Conservation (phyloP, 1,140 invertebrate species). For the Asobara japonica region DNA sequence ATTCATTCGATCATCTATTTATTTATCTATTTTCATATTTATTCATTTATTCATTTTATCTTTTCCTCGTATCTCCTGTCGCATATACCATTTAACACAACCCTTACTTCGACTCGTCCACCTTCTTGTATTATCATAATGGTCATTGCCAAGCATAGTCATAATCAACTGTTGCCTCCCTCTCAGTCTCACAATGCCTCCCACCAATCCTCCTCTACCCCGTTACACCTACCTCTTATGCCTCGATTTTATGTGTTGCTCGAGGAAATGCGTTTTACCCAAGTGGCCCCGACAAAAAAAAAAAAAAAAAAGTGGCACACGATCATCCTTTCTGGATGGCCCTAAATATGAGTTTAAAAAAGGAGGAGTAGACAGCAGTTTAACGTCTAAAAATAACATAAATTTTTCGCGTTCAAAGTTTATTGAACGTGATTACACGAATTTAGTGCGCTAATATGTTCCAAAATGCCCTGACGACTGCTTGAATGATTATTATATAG, state of each 20-base stretch:
- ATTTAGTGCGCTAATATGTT: conserved; percentile 9
- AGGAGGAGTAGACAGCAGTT: background rate
- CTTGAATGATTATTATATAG: background rate
- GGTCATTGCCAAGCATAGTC: conserved; percentile 3
- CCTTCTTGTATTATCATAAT: conserved; percentile 21
- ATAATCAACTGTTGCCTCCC: background rate
- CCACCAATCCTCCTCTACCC: background rate
- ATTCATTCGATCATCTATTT: too few relatives aligned
- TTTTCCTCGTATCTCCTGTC: conserved; percentile 13
- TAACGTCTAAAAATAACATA: background rate
- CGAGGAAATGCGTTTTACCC: conserved; percentile 8
- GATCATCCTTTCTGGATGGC: conserved; percentile 1
- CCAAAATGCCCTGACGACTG: background rate
- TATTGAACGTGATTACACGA: conserved; percentile 12
- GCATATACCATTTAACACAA: background rate
- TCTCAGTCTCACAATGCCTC: background rate
- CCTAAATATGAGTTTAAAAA: background rate
- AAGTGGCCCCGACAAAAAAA: background rate
- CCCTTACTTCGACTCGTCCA: conserved; percentile 11
- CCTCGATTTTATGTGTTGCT: conserved; percentile 15
- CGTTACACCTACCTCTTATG: conserved; percentile 13
- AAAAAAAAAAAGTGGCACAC: conserved; percentile 13
- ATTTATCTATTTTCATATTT: too few relatives aligned
- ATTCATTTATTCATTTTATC: too few relatives aligned
- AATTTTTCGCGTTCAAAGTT: background rate